Base-by-base conservation (phyloP, 2,797 vertebrate genomes). In the Botia almorhae region DNA sequence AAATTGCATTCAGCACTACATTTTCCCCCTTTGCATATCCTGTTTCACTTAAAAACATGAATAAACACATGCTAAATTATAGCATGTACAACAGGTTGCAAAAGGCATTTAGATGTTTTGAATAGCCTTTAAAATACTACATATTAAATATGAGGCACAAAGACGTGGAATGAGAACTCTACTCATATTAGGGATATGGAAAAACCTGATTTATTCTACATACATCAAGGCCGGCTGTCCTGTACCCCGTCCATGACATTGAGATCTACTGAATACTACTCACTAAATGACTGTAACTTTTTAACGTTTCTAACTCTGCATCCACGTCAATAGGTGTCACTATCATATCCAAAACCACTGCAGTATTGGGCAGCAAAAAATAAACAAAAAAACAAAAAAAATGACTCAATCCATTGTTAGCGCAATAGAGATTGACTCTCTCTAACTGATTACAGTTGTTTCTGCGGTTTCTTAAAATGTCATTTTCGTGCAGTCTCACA, bases 371-470 rank as follows among this genome's bases (percentile, higher is more conserved):
- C 65, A 77, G 36, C 64, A 58, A 58, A 77, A 76, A 58, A 23
- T 68, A 68, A 55, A 76, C 48, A 36, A 26, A 26, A 26, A 26
- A 26, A 26, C 23, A 26, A 26, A 26, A 26, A 26, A n/a, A 39
- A 67, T 43, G 17, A 43, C 33, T 63, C 61, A 65, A 53, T 65
- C 1, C 11, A 36, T 55, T 76, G 74, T 76, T 55, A 56, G 19
- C 67, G 2, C 53, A 60, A 1, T 33, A 11, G 53, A 77, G 55
- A 69, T 65, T 58, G 51, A 69, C 56, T 77, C 36, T 69, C 13
- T 12, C 55, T 69, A 77, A 77, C 6, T 69, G 65, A 58, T 69
- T 77, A 60, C 75, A 60, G 75, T 77, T 69, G 75, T 77, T 69
- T 77, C 68, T 77, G 65, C 46, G 65, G 65, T 69, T 77, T 69